Evolutionary conservation across 2,797 vertebrate species (phyloP).

Genomic region (Pteronotus mesoamericanus): DNA sequence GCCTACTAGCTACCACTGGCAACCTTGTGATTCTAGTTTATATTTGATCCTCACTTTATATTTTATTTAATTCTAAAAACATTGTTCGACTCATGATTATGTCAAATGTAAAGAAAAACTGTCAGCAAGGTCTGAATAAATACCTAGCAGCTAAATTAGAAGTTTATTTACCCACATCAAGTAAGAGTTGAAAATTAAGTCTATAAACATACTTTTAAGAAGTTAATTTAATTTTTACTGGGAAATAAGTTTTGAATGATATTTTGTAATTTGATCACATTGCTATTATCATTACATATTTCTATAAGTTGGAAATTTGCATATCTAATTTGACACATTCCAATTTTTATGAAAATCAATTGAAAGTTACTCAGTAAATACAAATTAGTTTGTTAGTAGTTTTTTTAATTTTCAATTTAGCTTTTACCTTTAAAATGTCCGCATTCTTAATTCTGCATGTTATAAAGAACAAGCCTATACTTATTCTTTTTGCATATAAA

Average conservation of each 20-base stretch:
- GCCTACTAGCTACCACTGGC: not conserved
- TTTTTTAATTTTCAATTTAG: not conserved
- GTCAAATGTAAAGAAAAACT: constrained; percentile 10
- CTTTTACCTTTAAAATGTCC: constrained; percentile 2
- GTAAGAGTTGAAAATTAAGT: not conserved
- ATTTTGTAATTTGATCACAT: not conserved
- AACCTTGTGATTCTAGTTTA: not conserved
- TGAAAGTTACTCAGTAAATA: not conserved
- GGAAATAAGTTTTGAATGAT: not conserved
- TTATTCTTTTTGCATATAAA: not conserved
- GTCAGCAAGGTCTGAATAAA: not conserved
- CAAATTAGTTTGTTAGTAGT: not conserved
- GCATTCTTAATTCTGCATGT: not conserved
- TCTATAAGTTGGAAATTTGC: not conserved
- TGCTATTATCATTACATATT: not conserved
- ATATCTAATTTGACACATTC: not conserved
- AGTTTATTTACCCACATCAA: not conserved
- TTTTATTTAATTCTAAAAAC: constrained; percentile 1
- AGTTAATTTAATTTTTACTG: not conserved
- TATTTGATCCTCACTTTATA: not conserved
- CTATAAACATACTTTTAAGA: not conserved
- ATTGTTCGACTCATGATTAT: not conserved
- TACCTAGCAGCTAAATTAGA: not conserved
- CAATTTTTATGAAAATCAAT: not conserved
- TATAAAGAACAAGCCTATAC: not conserved